phyloP scores from a whole-genome alignment of 2,797 vertebrate genomes.

The Mastacembelus armatus region DNA sequence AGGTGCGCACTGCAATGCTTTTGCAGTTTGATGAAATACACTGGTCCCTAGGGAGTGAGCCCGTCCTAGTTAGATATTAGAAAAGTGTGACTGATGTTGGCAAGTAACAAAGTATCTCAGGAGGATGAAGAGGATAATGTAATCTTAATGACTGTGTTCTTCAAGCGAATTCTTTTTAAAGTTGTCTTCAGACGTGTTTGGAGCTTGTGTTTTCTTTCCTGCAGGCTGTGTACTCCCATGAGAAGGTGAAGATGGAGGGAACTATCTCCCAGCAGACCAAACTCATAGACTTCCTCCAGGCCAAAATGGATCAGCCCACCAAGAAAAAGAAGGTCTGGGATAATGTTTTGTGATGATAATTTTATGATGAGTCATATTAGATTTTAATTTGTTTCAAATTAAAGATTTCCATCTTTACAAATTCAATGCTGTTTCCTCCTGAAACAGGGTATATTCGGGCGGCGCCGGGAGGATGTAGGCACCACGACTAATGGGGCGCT shows the following conservation, averaged over 20 bases:
- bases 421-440: slow-evolving; percentile 41
- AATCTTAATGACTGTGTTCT: slow-evolving; percentile 33
- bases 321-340: slow-evolving; percentile 97
- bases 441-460: slow-evolving; percentile 96
- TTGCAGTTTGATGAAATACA: slow-evolving; percentile 15
- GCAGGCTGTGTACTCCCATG: slow-evolving; percentile 97
- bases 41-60: slow-evolving; percentile 10
- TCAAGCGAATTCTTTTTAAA: slow-evolving; percentile 33
- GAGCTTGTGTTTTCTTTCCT: slow-evolving; percentile 47
- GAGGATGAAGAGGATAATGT: background rate
- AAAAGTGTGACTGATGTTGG: slow-evolving; percentile 25
- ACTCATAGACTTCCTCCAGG: slow-evolving; percentile 98
- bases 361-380: background rate
- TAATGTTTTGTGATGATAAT: slow-evolving; percentile 21
- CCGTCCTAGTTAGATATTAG: slow-evolving; percentile 34
- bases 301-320: slow-evolving; percentile 98
- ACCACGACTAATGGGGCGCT: slow-evolving; percentile 87
- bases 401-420: background rate
- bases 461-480: slow-evolving; percentile 94
- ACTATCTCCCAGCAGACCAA: slow-evolving; percentile 99
- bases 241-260: slow-evolving; percentile 99
- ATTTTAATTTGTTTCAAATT: slow-evolving; percentile 18
- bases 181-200: slow-evolving; percentile 41
- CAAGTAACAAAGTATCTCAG: slow-evolving; percentile 33
- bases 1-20: slow-evolving; percentile 65